Conservation (phyloP, 1,140 invertebrate species). For the Drosophila kikkawai region DNA sequence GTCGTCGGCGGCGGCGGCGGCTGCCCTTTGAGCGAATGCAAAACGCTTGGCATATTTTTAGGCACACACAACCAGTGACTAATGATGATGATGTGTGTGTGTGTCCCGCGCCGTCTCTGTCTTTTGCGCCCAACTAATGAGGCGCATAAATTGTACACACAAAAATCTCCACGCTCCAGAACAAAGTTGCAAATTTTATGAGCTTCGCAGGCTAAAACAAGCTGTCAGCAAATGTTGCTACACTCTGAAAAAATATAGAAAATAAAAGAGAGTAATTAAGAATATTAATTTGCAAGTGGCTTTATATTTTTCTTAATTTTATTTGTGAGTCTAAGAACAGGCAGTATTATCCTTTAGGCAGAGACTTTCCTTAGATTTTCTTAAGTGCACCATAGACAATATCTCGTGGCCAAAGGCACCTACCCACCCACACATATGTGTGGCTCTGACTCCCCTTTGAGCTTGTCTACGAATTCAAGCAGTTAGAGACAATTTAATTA, state of each 20-base stretch:
- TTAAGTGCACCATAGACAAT: constrained; percentile 10
- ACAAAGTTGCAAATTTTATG: constrained; percentile 79
- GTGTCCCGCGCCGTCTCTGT: constrained; percentile 14
- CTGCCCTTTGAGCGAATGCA: constrained; percentile 46
- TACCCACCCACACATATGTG: constrained; percentile 3
- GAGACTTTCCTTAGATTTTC: background rate
- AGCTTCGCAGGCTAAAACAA: constrained; percentile 64
- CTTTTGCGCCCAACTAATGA: constrained; percentile 75
- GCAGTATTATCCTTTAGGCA: background rate
- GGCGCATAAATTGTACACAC: constrained; percentile 82
- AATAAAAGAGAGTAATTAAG: background rate
- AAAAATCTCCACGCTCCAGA: constrained; percentile 48
- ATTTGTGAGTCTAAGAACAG: background rate
- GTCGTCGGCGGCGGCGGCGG: background rate
- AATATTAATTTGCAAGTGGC: background rate
- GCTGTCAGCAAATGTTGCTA: constrained; percentile 50
- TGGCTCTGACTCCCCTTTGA: constrained; percentile 15
- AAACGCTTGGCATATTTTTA: constrained; percentile 82
- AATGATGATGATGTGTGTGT: constrained; percentile 75
- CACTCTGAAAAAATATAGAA: constrained; percentile 3
- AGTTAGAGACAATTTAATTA: constrained; percentile 77
- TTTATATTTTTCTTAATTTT: too few relatives aligned
- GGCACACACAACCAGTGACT: constrained; percentile 76
- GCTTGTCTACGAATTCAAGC: constrained; percentile 66
- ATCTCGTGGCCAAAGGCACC: background rate